Conservation (phyloP, 2,888 invertebrate species). For the Acanthosoma haemorrhoidale region DNA sequence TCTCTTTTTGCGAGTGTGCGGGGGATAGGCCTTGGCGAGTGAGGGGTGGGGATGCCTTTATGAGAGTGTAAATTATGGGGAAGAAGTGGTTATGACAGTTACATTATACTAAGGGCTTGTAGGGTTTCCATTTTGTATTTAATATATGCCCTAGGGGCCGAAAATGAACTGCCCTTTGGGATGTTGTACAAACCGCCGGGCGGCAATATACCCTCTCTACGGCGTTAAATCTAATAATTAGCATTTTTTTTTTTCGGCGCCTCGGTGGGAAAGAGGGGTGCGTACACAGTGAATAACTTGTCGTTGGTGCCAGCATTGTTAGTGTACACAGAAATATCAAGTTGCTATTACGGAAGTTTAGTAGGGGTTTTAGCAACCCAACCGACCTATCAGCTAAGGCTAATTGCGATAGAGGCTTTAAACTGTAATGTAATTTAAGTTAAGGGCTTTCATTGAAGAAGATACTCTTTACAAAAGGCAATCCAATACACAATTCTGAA, state of each 20-base stretch:
- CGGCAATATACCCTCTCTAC: not conserved
- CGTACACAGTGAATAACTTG: not conserved
- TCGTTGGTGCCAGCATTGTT: no score
- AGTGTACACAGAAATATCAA: no score
- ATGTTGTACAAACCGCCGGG: not conserved
- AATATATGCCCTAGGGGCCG: slow-evolving; percentile 16
- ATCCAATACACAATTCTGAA: no score
- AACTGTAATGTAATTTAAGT: no score
- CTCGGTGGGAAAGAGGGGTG: not conserved
- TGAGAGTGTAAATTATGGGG: slow-evolving; percentile 1
- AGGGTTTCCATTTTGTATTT: slow-evolving; percentile 13
- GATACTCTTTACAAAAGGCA: no score
- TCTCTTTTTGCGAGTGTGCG: not conserved
- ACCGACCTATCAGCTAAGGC: no score
- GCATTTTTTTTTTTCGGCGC: not conserved
- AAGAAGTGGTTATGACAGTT: slow-evolving; percentile 21
- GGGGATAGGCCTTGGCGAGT: no score
- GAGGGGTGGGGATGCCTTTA: no score
- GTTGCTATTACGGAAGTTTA: no score
- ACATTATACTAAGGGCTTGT: slow-evolving; percentile 8
- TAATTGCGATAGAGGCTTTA: no score
- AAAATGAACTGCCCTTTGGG: slow-evolving; percentile 10
- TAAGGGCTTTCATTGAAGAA: no score
- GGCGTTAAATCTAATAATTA: slow-evolving; percentile 15
- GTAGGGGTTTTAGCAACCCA: no score